A percentile compares a stretch with the other conserved stretches of the same genome.
These are phyloP conservation scores for Triplophysa dalaica DNA, from an alignment of 2,113 vertebrate genomes.

Conservation along the genomic window DNA sequence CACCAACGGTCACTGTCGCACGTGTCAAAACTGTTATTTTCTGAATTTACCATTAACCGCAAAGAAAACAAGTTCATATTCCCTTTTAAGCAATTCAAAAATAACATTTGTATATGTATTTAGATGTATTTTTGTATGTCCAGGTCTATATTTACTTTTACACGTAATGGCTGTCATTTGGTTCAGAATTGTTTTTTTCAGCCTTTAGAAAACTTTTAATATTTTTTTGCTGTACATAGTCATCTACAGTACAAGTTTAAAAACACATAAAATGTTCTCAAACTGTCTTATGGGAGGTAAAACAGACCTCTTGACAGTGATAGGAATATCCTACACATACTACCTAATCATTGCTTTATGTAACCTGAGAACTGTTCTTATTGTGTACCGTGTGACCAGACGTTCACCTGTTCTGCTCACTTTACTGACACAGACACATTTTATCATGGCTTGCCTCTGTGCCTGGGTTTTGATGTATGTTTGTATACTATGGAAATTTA, in stretches of 20 bases:
- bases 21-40: too few relatives aligned
- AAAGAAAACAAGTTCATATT: too few relatives aligned
- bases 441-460: neutral
- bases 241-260: too few relatives aligned
- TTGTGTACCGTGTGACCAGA: constrained; percentile 29
- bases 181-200: neutral
- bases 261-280: neutral
- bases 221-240: neutral
- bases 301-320: neutral
- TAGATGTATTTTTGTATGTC: neutral
- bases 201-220: neutral
- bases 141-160: neutral
- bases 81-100: too few relatives aligned
- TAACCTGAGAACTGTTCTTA: constrained; percentile 25
- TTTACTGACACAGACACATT: constrained; percentile 10
- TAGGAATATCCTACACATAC: neutral
- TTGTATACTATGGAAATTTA: neutral
- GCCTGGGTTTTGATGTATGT: neutral
- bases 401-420: constrained; percentile 40
- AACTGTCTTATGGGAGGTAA: neutral
- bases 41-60: too few relatives aligned
- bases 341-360: neutral
- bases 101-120: neutral
- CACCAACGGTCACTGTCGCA: too few relatives aligned
- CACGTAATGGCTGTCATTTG: neutral